Evolutionary conservation across 2,888 invertebrate species (phyloP).

Genomic region (Polylopha cassiicola): DNA sequence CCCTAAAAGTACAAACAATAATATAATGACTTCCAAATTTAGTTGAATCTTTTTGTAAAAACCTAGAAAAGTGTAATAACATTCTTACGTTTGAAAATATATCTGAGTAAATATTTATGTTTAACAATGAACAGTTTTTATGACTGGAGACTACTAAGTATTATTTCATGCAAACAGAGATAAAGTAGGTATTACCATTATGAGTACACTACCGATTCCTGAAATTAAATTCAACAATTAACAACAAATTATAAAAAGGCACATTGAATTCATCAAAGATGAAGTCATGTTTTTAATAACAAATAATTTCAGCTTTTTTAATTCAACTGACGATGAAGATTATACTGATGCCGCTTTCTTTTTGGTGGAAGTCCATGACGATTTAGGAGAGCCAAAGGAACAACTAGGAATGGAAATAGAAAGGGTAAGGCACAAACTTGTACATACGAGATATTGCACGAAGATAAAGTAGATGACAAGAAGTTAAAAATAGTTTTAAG

Average conservation of each 20-base stretch:
- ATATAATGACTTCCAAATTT: slow-evolving; percentile 1
- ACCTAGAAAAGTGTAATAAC: not conserved
- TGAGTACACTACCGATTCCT: too few relatives aligned
- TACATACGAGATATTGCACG: too few relatives aligned
- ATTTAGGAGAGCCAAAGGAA: slow-evolving; percentile 85
- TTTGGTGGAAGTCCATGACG: slow-evolving; percentile 83
- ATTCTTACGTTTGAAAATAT: slow-evolving; percentile 2
- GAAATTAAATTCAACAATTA: too few relatives aligned
- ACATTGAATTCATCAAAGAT: too few relatives aligned
- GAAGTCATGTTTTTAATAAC: too few relatives aligned
- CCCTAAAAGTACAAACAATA: too few relatives aligned
- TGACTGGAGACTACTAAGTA: slow-evolving; percentile 16
- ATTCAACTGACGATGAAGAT: slow-evolving; percentile 58
- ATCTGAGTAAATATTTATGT: slow-evolving; percentile 19
- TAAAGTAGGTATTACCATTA: slow-evolving; percentile 15
- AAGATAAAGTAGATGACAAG: too few relatives aligned
- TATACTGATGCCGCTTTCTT: slow-evolving; percentile 78
- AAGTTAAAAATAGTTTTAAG: not conserved
- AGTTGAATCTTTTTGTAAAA: not conserved
- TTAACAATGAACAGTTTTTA: slow-evolving; percentile 20
- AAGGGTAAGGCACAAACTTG: slow-evolving; percentile 50
- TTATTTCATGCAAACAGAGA: slow-evolving; percentile 18
- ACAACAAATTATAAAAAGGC: too few relatives aligned
- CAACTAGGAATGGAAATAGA: slow-evolving; percentile 87
- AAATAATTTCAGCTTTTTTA: slow-evolving; percentile 44